phyloP scores from a whole-genome alignment of 2,797 vertebrate species.

The Syndactyla subalaris region DNA sequence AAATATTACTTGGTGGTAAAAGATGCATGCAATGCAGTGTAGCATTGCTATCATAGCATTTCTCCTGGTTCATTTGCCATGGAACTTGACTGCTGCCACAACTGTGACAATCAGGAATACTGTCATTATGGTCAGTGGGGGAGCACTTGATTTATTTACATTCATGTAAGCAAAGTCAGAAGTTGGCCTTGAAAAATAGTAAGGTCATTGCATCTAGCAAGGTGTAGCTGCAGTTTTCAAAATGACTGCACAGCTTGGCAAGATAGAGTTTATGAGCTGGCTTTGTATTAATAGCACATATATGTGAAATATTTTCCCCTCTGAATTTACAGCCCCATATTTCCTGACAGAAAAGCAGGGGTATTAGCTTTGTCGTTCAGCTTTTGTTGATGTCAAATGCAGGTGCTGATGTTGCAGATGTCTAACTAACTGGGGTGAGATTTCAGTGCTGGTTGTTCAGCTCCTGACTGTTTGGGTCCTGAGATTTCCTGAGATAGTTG shows the following conservation, averaged over 20 bases:
- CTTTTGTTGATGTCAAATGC: not conserved
- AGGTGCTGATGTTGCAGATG: not conserved
- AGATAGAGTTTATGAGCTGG: not conserved
- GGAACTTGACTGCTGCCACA: not conserved
- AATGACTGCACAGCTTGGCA: not conserved
- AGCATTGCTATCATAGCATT: slow-evolving; percentile 5
- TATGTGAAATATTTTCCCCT: slow-evolving; percentile 8
- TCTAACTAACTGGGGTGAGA: not conserved
- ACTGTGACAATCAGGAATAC: slow-evolving; percentile 7
- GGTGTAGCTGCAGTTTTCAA: slow-evolving; percentile 12
- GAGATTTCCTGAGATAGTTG: not conserved
- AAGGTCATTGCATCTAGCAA: slow-evolving; percentile 18
- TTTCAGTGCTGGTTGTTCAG: not conserved
- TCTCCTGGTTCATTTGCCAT: not conserved
- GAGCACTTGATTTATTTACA: slow-evolving; percentile 43
- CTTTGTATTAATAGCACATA: slow-evolving; percentile 24
- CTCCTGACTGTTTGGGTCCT: not conserved
- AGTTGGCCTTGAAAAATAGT: not conserved
- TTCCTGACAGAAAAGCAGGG: not conserved
- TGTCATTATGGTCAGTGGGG: slow-evolving; percentile 50
- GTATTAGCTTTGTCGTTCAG: not conserved
- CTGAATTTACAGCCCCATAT: not conserved
- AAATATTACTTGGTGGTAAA: slow-evolving; percentile 38
- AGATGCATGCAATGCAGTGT: not conserved
- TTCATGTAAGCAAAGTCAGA: slow-evolving; percentile 26